Base-by-base conservation (phyloP, 1,140 invertebrate species). In the Pogonomyrmex californicus region DNA sequence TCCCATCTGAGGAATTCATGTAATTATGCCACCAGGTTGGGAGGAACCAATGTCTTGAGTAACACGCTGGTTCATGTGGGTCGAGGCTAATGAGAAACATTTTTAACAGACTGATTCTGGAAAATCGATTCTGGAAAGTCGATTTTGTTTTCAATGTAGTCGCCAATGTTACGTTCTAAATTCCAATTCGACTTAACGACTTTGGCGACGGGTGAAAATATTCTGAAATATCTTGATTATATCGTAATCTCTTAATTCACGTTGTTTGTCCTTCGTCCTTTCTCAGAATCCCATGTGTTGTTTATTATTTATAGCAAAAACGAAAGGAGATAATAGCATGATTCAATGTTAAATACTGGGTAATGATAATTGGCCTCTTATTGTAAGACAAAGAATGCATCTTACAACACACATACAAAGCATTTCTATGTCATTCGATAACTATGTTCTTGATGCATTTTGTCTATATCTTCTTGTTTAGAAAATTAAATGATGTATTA, bases 1-100 rank as follows among this genome's bases (percentile, higher is more conserved):
- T 76, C 23, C 14, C 33, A 54, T 63, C 36, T 9, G 58, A 36
- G 44, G 44, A 68, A 58, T 73, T 90, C 86, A 92, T 91, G 90
- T 91, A 92, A 92, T 92, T 92, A 88, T 78, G 78, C 63, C 33
- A 60, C 68, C 23, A 23, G 23, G 7, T 30, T 23, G 7, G 47
- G 4, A 44, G 12, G 23, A 23, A 23, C 23, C 23, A 23, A 23
- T 23, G 49, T 60, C 10, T 44, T 2, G 38, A 76, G 23, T 17
- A 38, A 47, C 30, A 33, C 14, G n/a, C 7, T 23, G 10, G 63
- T 77, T 63, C 7, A 47, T 68, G 23, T 60, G 12, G 54, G 36
- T 75, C 71, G 38, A 47, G 41, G 41, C n/a, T 30, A 33, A 9
- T 30, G 68, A 2, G 30, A 62, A 5, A 47, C 33, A 5, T 12